These are phyloP conservation scores for Bugula neritina DNA, from an alignment of 2,888 invertebrate species.

Conservation along the genomic window DNA sequence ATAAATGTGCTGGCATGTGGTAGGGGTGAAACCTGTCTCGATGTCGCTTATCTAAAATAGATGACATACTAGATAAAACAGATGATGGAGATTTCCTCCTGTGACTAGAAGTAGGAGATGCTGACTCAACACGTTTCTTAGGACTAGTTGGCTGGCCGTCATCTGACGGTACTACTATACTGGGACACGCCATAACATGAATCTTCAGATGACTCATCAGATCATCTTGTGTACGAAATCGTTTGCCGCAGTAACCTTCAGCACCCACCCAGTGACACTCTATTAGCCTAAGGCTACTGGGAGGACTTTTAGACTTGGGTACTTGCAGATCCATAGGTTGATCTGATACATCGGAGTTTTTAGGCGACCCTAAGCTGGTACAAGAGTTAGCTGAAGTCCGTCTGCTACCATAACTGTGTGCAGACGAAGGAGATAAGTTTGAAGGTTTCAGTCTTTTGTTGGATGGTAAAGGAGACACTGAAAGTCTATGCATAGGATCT, in stretches of 20 bases:
- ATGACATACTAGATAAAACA: neutral
- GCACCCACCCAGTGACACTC: conserved; percentile 24
- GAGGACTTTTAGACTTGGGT: neutral
- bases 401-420: neutral
- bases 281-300: neutral
- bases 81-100: neutral
- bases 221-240: conserved; percentile 8
- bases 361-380: neutral
- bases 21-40: conserved; percentile 1
- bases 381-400: conserved; percentile 7
- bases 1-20: neutral
- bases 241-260: conserved; percentile 21
- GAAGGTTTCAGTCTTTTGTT: neutral
- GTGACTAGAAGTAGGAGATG: neutral
- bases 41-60: neutral
- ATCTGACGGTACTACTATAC: neutral
- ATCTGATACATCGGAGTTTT: neutral
- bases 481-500: neutral
- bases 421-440: neutral
- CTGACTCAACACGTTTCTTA: neutral
- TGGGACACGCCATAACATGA: conserved; percentile 4
- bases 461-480: neutral
- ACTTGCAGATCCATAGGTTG: conserved; percentile 21
- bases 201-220: neutral
- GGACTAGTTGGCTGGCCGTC: neutral